phyloP scores from a whole-genome alignment of 2,888 invertebrate genomes.

The Idaea dimidiata region DNA sequence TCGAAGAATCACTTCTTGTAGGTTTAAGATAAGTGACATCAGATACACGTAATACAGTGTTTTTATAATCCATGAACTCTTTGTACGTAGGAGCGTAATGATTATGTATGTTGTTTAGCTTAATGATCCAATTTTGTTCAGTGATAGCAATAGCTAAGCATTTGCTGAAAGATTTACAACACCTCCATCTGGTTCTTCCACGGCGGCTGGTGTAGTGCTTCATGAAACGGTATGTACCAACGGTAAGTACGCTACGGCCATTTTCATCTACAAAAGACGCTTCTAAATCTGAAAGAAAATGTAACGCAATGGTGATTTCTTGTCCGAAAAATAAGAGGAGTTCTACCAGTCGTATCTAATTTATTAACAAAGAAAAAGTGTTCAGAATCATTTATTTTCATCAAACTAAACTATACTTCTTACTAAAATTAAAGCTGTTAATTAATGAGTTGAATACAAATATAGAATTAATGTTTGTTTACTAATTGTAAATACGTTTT shows the following conservation, averaged over 20 bases:
- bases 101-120: constrained; percentile 62
- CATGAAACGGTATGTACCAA: constrained; percentile 56
- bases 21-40: background rate
- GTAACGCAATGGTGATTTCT: background rate
- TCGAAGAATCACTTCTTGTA: background rate
- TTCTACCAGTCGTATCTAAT: background rate
- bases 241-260: constrained; percentile 53
- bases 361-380: background rate
- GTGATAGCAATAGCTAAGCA: constrained; percentile 67
- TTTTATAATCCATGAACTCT: background rate
- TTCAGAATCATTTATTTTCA: background rate
- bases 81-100: constrained; percentile 32
- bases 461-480: background rate
- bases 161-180: constrained; percentile 58
- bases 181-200: constrained; percentile 62
- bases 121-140: constrained; percentile 48
- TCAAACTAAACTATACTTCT: background rate
- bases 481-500: background rate
- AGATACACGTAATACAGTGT: background rate
- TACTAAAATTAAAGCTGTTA: background rate
- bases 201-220: constrained; percentile 56
- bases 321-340: background rate
- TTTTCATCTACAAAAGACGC: constrained; percentile 29
- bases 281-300: background rate
- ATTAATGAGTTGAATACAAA: background rate